These are phyloP conservation scores for Spermophilus dauricus DNA, from an alignment of 2,113 vertebrate species.

Conservation along the genomic window DNA sequence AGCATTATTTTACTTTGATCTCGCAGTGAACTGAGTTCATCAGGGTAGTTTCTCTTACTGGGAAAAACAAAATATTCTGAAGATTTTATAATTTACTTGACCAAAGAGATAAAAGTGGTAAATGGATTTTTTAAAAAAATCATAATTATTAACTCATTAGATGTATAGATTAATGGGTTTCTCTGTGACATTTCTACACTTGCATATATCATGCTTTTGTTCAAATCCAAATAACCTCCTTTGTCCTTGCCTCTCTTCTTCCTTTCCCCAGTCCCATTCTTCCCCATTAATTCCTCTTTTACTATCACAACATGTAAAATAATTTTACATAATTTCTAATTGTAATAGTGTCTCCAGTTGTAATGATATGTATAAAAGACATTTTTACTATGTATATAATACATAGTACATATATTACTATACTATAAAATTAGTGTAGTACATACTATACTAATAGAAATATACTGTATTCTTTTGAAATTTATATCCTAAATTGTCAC, in stretches of 20 bases:
- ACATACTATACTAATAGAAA: background rate
- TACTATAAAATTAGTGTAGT: background rate
- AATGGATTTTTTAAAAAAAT: background rate
- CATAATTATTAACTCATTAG: background rate
- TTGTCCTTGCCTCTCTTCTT: too few species aligned
- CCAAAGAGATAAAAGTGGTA: background rate
- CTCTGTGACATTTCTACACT: background rate
- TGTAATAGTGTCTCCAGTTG: background rate
- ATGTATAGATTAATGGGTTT: background rate
- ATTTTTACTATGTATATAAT: too few species aligned
- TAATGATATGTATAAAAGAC: too few species aligned
- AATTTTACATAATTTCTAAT: constrained; percentile 8
- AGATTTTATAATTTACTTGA: constrained; percentile 11
- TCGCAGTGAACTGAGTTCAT: constrained; percentile 24
- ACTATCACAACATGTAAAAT: background rate
- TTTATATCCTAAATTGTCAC: background rate
- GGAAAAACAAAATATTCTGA: background rate
- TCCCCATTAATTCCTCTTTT: too few species aligned
- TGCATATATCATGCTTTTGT: background rate
- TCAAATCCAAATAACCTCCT: too few species aligned
- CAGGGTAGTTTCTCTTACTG: background rate
- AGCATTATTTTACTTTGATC: constrained; percentile 41
- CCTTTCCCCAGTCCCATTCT: too few species aligned
- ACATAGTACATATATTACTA: too few species aligned
- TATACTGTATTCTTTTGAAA: too few species aligned